phyloP scores from a whole-genome alignment of 2,113 vertebrate species.

The Hassar affinis region DNA sequence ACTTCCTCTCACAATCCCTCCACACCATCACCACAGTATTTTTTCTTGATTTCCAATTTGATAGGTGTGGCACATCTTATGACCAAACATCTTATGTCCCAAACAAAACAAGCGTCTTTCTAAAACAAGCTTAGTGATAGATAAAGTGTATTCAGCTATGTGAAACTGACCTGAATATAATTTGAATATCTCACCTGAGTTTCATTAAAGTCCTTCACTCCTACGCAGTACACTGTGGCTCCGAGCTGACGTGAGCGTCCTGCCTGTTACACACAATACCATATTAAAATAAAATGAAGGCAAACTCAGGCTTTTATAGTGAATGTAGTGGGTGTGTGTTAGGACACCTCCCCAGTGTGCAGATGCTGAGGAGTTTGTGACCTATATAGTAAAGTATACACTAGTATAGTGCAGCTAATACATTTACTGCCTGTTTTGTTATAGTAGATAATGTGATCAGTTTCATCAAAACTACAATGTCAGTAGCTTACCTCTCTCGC shows the following conservation, averaged over 20 bases:
- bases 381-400: neutral
- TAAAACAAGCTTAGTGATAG: neutral
- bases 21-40: too few species aligned
- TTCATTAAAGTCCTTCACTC: constrained; percentile 98
- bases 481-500: constrained; percentile 83
- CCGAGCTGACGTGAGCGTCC: constrained; percentile 88
- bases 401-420: neutral
- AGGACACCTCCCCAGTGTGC: neutral
- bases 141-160: neutral
- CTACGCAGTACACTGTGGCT: constrained; percentile 93
- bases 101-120: too few species aligned
- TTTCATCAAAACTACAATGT: neutral
- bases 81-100: too few species aligned
- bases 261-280: constrained; percentile 71
- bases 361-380: neutral
- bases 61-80: too few species aligned
- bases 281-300: neutral
- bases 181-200: constrained; percentile 81
- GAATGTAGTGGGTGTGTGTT: neutral
- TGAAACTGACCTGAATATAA: neutral
- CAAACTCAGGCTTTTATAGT: neutral
- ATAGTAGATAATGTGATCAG: neutral
- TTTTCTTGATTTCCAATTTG: too few species aligned
- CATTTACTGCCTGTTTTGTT: neutral
- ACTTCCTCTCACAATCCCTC: too few species aligned